Base-by-base conservation (phyloP, 2,888 invertebrate species). In the Itoplectis maculator region DNA sequence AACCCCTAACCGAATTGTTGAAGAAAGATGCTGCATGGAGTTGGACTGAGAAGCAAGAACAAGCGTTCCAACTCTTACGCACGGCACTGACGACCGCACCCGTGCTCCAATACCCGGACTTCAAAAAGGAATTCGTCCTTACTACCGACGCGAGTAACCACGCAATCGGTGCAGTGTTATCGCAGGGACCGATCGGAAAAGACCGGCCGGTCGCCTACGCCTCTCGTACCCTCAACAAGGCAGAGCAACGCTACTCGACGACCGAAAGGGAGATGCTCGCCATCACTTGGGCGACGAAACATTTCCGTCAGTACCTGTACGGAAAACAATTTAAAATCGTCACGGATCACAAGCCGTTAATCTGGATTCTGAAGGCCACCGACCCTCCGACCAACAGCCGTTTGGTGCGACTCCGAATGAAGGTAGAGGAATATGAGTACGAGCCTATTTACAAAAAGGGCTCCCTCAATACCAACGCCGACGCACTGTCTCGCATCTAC, bases 1-100 rank as follows among this genome's bases (percentile, higher is more conserved):
- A 70, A 37, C 74, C 80, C 13, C 45, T 74, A 3, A 56, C 68
- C 0, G 9, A 79, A 40, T 40, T 73, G 3, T 18, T 72, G 6
- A 54, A 73, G n/a, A 79, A 73, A 59, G 29, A 37, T 18, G 9
- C 9, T 0, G 13, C 0, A 1, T 70, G 42, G 6, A n/a, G 15
- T 11, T 77, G 69, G 69, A 54, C 47, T 15, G 40, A 56, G 0
- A 65, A 65, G 18, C 65, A 65, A 8, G 13, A 42, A 11, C 65
- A 65, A 6, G n/a, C 42, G 1, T 49, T 49, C 13, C n/a, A 49
- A 3, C 13, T 49, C 7, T 13, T 49, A 13, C 54, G 54, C 23
- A 54, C 66, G n/a, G 49, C 49, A 13, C 6, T 63, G 11, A 37
- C 37, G 40, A 18, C 37, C 4, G 40, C 37, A 8, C 37, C 40